Evolutionary conservation across 2,888 invertebrate species (phyloP).

Genomic region (Heliconius hortense): DNA sequence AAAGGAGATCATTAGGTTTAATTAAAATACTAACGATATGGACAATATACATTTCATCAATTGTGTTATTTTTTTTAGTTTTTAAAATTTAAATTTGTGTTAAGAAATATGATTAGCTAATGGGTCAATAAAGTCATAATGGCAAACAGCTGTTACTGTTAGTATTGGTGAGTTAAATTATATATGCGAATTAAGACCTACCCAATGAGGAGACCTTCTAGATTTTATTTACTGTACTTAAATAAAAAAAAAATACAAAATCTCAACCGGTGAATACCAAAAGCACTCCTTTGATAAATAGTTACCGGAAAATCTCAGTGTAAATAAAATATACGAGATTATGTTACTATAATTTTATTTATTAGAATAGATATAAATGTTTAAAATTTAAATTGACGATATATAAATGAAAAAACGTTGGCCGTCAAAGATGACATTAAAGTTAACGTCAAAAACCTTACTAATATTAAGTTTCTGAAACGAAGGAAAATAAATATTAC

Average conservation of each 20-base stretch:
- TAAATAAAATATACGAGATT: neutral
- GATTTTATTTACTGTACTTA: no score
- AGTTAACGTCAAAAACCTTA: neutral
- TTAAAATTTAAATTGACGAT: neutral
- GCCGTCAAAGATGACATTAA: conserved; percentile 5
- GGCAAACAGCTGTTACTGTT: no score
- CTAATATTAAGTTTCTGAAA: neutral
- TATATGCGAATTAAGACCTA: no score
- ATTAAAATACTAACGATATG: conserved; percentile 1
- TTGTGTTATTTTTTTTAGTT: neutral
- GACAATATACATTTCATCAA: neutral
- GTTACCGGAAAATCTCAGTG: neutral
- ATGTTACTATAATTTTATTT: neutral
- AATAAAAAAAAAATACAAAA: no score
- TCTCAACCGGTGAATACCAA: no score
- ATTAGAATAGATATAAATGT: neutral
- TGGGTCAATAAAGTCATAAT: neutral
- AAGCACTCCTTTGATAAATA: no score
- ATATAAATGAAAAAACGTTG: conserved; percentile 4
- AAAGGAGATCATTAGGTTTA: neutral
- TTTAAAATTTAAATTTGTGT: neutral
- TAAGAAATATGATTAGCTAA: neutral
- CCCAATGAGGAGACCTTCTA: no score
- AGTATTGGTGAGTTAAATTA: no score
- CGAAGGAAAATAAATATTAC: neutral